phyloP scores from a whole-genome alignment of 2,113 vertebrate species.

The Acanthisitta chloris region DNA sequence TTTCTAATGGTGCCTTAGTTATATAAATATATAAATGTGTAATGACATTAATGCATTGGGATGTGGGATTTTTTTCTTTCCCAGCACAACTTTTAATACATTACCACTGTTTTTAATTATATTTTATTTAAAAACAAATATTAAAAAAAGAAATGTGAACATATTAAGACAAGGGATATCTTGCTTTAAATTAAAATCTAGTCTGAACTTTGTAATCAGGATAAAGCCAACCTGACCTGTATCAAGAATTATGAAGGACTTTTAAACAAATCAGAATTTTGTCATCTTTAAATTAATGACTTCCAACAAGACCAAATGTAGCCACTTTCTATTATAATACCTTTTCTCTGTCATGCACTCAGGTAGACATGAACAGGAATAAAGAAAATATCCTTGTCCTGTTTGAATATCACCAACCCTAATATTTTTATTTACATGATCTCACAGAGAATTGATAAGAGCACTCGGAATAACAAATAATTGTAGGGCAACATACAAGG shows the following conservation, averaged over 20 bases:
- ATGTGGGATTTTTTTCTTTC: rapidly evolving
- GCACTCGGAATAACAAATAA: not conserved
- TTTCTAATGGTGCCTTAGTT: not conserved
- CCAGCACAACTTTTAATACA: not conserved
- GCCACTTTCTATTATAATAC: rapidly evolving
- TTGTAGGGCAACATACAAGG: not conserved
- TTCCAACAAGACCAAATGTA: not conserved
- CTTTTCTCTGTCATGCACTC: not conserved
- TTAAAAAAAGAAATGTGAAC: not conserved
- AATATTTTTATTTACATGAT: not conserved
- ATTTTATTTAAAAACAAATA: not conserved
- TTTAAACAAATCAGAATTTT: not conserved
- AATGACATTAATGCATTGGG: not conserved
- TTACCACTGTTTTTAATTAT: not conserved
- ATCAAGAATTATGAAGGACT: not conserved
- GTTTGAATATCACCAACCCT: not conserved
- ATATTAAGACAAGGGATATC: not conserved
- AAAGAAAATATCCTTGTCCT: not conserved
- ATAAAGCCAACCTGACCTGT: not conserved
- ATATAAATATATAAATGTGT: not conserved
- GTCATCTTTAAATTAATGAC: not conserved
- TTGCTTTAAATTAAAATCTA: not conserved
- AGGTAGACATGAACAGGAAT: not conserved
- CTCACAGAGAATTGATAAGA: not conserved
- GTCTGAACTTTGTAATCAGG: not conserved